Evolutionary conservation across 2,888 invertebrate species (phyloP), one percentile per base, ranked within the genome.

Genomic region (Rhyacophila evoluta): DNA sequence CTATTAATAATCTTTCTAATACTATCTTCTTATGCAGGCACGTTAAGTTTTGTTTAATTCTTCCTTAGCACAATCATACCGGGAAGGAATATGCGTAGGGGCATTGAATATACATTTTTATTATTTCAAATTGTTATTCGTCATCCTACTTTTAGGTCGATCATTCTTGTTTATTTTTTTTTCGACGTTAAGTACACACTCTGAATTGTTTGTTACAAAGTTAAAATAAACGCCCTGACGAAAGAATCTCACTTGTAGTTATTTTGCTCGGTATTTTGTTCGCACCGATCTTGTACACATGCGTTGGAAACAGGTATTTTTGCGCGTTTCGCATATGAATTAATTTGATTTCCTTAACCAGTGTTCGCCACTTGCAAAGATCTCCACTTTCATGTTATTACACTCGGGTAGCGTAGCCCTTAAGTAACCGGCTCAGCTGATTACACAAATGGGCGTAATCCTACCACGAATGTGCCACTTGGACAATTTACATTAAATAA

Each of bases 311-410:
- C 69, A 69, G 69, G 69, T 69, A 33, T 33, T 33, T 69, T 33
- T 33, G 28, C 69, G 69, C 69, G 69, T 4, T n/a, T 69, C 33
- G 69, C 69, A 69, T 69, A 69, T 33, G 28, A 69, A 69, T 29
- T 69, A 69, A 69, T 69, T 33, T 69, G 29, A 15, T 28, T 29
- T 29, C 69, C 69, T 28, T 69, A 29, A 69, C 69, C 28, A 69
- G 69, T 69, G 69, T 33, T 69, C 10, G 33, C 69, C 69, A 69
- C 69, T 69, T 69, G 69, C 28, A 19, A 55, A 10, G 25, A 55
- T 25, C 19, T 19, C 41, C 55, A 55, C 15, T 12, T 55, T 19
- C 55, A 25, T 55, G 55, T 55, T 15, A 55, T 55, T 55, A 55
- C 25, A 55, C 55, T 19, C 19, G 19, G 55, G 25, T 15, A 55